Evolutionary conservation across 2,113 vertebrate species (phyloP).

Genomic region (Ursus arctos): DNA sequence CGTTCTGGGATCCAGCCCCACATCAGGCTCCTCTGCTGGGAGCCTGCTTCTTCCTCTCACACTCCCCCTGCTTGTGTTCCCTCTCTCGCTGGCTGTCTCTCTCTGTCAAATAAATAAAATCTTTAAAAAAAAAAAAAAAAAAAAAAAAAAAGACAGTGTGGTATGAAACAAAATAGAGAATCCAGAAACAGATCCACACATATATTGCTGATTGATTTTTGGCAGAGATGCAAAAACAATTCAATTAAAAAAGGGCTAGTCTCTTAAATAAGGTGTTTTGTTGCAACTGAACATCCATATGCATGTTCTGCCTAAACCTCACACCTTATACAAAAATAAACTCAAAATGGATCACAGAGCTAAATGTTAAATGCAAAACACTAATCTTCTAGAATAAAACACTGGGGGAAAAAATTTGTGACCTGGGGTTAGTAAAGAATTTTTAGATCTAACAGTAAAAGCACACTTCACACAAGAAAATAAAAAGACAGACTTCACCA

Average conservation of each 20-base stretch:
- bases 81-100: no score
- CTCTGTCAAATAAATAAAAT: no score
- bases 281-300: neutral
- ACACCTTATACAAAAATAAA: neutral
- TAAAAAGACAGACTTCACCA: neutral
- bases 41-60: no score
- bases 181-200: neutral
- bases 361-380: neutral
- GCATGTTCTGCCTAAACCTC: neutral
- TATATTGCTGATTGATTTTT: neutral
- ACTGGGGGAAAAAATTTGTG: neutral
- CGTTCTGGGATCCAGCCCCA: no score
- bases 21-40: no score
- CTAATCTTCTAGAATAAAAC: neutral
- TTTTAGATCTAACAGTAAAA: neutral
- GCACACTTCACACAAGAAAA: neutral
- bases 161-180: neutral
- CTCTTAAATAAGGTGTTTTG: neutral
- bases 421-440: neutral
- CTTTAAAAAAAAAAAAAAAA: no score
- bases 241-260: neutral
- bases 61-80: no score
- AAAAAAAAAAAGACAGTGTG: neutral
- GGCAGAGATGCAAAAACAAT: neutral
- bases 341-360: neutral